Base-by-base conservation (phyloP, 2,888 invertebrate genomes). In the Cremastinae sp. region DNA sequence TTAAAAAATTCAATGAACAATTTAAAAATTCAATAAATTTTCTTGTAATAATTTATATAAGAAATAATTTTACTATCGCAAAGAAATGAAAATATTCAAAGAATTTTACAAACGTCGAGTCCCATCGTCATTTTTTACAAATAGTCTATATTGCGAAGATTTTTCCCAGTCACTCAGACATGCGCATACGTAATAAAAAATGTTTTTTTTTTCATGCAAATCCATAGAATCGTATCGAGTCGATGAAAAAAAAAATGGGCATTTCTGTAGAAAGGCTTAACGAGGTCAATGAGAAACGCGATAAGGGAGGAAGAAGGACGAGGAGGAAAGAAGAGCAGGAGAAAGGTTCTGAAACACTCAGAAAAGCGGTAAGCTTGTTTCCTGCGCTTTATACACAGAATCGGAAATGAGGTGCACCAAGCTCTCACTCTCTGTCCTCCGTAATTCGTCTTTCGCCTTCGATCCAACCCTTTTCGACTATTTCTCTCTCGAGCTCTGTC, bases 301-400 rank as follows among this genome's bases (percentile, higher is more conserved):
- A 28, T 28, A n/a, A n/a, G 28, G 28, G 28, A 28, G 28, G 28
- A 2, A 28, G 28, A n/a, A n/a, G n/a, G n/a, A n/a, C n/a, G n/a
- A n/a, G 28, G 28, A 5, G 28, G 2, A 28, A 5, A 5, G 5
- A 28, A 28, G 28, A 28, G 28, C 28, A 3, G 28, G 28, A 28
- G 28, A 28, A 28, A 61, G 61, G 55, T 73, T 61, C 58, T n/a
- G 59, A 49, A 68, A 65, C 43, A 66, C 64, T 70, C 61, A 18
- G 55, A 56, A 73, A 73, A 53, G 61, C 59, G 61, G 53, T 43
- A 77, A 78, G 71, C 75, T 62, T 65, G 58, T 78, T 72, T 58
- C 53, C 59, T 71, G 22, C 51, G 35, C 20, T 55, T 66, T 71
- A 28, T 47, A 28, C 61, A 62, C 62, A 64, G 71, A 68, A 68